These are phyloP conservation scores for Lampris incognitus DNA, from an alignment of 2,113 vertebrate genomes.

Conservation along the genomic window DNA sequence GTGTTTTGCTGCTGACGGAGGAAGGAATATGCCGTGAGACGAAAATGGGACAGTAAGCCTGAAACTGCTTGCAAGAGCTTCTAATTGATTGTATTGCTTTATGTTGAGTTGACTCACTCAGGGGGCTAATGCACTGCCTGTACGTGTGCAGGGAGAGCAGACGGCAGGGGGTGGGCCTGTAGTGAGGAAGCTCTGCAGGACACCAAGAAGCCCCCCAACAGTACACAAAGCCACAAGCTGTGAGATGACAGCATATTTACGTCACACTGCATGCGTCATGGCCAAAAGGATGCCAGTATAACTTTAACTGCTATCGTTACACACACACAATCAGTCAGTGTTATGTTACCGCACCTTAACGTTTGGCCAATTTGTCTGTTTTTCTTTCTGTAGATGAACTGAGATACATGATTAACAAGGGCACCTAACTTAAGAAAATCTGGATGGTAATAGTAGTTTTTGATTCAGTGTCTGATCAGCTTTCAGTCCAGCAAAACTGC, in stretches of 20 bases:
- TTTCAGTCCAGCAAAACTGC: no score
- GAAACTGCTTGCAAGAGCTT: slow-evolving; percentile 36
- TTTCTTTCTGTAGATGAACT: no score
- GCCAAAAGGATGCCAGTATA: not conserved
- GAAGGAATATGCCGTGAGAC: slow-evolving; percentile 6
- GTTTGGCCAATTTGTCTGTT: no score
- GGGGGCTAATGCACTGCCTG: slow-evolving; percentile 49
- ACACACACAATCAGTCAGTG: no score
- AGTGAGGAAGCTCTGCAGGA: slow-evolving; percentile 15
- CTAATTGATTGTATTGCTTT: slow-evolving; percentile 66
- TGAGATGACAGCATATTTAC: slow-evolving; percentile 5
- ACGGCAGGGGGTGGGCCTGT: slow-evolving; percentile 11
- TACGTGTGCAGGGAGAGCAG: slow-evolving; percentile 23
- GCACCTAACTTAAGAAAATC: no score
- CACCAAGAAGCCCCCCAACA: slow-evolving; percentile 25
- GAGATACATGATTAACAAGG: no score
- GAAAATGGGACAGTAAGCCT: slow-evolving; percentile 25
- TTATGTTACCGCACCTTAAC: no score
- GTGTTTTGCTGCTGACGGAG: not conserved
- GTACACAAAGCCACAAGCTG: not conserved
- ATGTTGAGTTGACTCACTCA: slow-evolving; percentile 52
- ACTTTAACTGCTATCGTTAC: not conserved
- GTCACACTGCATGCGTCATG: not conserved
- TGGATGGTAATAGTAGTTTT: no score
- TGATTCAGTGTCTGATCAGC: no score